Evolutionary conservation across 2,888 invertebrate species (phyloP).

Genomic region (Serripes groenlandicus): DNA sequence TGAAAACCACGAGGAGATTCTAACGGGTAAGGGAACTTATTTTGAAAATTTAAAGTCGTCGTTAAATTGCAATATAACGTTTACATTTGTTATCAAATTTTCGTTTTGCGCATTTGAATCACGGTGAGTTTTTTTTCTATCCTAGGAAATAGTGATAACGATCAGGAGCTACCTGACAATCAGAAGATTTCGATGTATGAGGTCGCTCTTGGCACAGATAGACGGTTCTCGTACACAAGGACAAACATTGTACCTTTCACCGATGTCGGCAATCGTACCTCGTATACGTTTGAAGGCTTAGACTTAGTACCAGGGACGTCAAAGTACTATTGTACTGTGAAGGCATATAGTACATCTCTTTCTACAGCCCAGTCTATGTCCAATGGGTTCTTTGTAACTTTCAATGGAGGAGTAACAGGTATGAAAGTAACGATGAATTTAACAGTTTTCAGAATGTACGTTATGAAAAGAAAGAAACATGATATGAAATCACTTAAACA

Average conservation of each 20-base stretch:
- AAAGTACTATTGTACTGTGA: slow-evolving; percentile 76
- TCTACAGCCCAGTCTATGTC: slow-evolving; percentile 71
- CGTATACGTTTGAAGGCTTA: slow-evolving; percentile 71
- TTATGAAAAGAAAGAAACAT: too few relatives aligned
- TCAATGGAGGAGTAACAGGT: slow-evolving; percentile 68
- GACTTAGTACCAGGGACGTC: slow-evolving; percentile 62
- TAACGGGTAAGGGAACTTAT: slow-evolving; percentile 23
- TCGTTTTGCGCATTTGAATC: background rate
- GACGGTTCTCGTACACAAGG: slow-evolving; percentile 71
- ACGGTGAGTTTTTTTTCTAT: background rate
- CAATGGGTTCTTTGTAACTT: slow-evolving; percentile 75
- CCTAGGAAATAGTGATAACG: background rate
- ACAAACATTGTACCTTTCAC: slow-evolving; percentile 74
- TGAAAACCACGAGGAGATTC: background rate
- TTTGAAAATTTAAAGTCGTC: too few relatives aligned
- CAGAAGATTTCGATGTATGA: slow-evolving; percentile 72
- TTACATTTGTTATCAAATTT: background rate
- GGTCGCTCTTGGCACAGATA: slow-evolving; percentile 75
- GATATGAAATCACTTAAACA: too few relatives aligned
- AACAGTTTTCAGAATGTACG: too few relatives aligned
- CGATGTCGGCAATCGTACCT: slow-evolving; percentile 71
- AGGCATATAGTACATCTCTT: slow-evolving; percentile 68
- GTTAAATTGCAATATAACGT: too few relatives aligned
- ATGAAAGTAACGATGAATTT: slow-evolving; percentile 15
- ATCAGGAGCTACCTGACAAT: slow-evolving; percentile 21